A percentile compares a stretch with the other conserved stretches of the same genome.
Evolutionary conservation across 2,797 vertebrate genomes (phyloP).

Genomic region (Pangasius macronema): DNA sequence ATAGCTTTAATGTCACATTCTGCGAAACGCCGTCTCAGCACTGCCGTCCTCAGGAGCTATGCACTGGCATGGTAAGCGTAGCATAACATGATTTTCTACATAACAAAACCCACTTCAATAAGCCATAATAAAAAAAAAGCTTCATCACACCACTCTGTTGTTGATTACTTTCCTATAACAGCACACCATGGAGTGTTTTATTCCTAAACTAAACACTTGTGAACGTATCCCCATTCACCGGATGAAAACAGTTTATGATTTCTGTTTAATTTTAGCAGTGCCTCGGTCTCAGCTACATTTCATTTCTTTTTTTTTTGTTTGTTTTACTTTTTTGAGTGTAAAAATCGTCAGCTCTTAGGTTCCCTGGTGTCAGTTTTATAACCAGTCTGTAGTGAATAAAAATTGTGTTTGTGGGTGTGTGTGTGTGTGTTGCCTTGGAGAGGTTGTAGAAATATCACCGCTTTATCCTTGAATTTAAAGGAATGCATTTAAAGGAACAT

Average conservation of each 20-base stretch:
- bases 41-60: not conserved
- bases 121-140: not conserved
- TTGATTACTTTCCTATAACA: not conserved
- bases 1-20: not conserved
- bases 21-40: slow-evolving; percentile 13
- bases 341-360: not conserved
- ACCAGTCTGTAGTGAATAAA: not conserved
- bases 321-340: not conserved
- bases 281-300: not conserved
- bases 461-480: slow-evolving; percentile 20
- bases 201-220: no score
- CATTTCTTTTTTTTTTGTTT: not conserved
- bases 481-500: not conserved
- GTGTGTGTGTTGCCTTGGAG: not conserved
- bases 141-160: not conserved
- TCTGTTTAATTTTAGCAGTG: not conserved
- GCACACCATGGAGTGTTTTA: not conserved
- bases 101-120: not conserved
- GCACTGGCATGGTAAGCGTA: not conserved
- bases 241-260: not conserved
- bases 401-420: not conserved
- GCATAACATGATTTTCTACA: not conserved
- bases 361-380: not conserved
- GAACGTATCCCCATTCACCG: not conserved
- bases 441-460: not conserved